These are phyloP conservation scores for Colostygia pectinataria DNA, from an alignment of 2,888 invertebrate genomes.

Conservation along the genomic window DNA sequence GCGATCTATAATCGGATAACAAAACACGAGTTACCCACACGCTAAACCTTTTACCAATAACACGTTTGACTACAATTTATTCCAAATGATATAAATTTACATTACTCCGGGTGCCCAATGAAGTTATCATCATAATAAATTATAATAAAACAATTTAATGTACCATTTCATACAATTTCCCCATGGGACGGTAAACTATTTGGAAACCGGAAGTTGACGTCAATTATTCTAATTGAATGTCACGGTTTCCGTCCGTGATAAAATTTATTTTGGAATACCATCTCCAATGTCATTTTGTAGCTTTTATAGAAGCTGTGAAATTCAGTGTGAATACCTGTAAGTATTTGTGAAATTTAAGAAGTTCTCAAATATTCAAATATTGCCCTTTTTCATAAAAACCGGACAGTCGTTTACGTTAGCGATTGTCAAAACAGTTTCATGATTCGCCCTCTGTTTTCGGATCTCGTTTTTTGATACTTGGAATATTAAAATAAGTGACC, in stretches of 20 bases:
- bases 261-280: constrained; percentile 29
- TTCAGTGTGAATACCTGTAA: constrained; percentile 1
- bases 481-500: too few relatives aligned
- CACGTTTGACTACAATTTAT: background rate
- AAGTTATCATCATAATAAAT: constrained; percentile 26
- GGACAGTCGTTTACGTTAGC: too few relatives aligned
- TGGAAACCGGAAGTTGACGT: constrained; percentile 46
- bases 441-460: too few relatives aligned
- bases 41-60: background rate
- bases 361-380: too few relatives aligned
- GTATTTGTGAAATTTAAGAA: too few relatives aligned
- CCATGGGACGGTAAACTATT: constrained; percentile 37
- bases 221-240: constrained; percentile 54
- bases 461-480: too few relatives aligned
- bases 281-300: constrained; percentile 8
- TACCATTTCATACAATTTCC: constrained; percentile 30
- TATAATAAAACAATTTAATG: constrained; percentile 31
- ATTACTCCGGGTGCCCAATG: constrained; percentile 1
- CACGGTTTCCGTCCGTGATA: constrained; percentile 48
- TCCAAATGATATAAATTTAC: constrained; percentile 5
- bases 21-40: too few relatives aligned
- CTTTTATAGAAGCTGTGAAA: constrained; percentile 13
- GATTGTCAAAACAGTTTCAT: too few relatives aligned
- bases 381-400: too few relatives aligned
- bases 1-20: too few relatives aligned